Conservation (phyloP, 2,113 vertebrate genomes). For the Thymallus thymallus region DNA sequence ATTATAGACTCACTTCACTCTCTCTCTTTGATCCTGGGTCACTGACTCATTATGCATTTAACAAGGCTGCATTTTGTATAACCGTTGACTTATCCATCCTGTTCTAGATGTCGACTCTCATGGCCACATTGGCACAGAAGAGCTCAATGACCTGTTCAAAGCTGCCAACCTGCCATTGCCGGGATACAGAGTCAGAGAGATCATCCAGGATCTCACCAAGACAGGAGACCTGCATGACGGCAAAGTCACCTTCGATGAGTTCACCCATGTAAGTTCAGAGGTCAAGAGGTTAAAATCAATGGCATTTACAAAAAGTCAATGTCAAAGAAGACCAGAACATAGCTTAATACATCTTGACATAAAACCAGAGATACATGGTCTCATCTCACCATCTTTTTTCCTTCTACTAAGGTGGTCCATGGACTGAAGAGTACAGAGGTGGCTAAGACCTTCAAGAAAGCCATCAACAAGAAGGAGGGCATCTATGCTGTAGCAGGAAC, state of each 20-base stretch:
- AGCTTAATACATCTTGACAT: not conserved
- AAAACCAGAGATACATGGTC: not conserved
- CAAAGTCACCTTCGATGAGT: constrained; percentile 87
- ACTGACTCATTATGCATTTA: not conserved
- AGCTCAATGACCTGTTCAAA: constrained; percentile 83
- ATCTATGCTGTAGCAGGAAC: constrained; percentile 86
- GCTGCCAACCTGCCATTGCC: constrained; percentile 87
- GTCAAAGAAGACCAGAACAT: not conserved
- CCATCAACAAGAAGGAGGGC: constrained; percentile 96
- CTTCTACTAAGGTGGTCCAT: constrained; percentile 76
- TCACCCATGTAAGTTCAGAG: constrained; percentile 75
- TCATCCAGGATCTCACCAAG: constrained; percentile 81
- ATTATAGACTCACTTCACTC: not conserved
- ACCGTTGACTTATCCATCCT: constrained; percentile 14
- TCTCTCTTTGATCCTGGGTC: not conserved
- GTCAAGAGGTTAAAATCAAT: not conserved
- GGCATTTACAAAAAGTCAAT: too few relatives aligned
- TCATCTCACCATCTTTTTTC: not conserved
- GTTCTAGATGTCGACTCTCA: constrained; percentile 83
- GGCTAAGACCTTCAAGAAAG: constrained; percentile 91
- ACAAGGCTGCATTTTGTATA: not conserved
- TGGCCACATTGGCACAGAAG: constrained; percentile 80
- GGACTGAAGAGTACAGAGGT: constrained; percentile 88
- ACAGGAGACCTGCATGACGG: constrained; percentile 76
- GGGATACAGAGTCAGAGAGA: constrained; percentile 85